Percentiles rank a stretch among this genome's conserved stretches.
Evolutionary conservation across 2,797 vertebrate genomes (phyloP).

Genomic region (Sebastes nivosus): DNA sequence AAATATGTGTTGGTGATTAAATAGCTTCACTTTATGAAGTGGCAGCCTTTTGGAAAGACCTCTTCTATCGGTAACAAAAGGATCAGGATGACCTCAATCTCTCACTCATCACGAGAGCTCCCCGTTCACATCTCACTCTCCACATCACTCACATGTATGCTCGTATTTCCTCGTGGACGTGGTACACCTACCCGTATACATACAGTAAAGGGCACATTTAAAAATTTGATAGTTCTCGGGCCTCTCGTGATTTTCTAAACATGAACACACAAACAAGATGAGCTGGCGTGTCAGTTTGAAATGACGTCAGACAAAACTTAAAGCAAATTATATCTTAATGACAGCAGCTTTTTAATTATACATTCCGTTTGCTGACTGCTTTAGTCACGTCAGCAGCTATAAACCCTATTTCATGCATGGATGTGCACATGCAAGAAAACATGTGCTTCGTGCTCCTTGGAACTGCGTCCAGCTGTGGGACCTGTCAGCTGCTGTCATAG

Average conservation of each 20-base stretch:
- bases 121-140: conserved; percentile 43
- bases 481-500: conserved; percentile 57
- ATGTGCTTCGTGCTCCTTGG: conserved; percentile 15
- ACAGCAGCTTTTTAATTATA: conserved; percentile 47
- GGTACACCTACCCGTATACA: not conserved
- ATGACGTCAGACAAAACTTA: conserved; percentile 11
- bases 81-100: conserved; percentile 77
- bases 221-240: conserved; percentile 1
- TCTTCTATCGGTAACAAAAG: conserved; percentile 54
- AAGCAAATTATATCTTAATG: conserved; percentile 32
- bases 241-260: not conserved
- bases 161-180: not conserved
- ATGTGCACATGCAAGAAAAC: conserved; percentile 42
- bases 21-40: conserved; percentile 49
- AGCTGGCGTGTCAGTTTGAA: not conserved
- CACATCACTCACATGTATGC: conserved; percentile 26
- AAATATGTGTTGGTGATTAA: conserved; percentile 51
- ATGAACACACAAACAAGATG: not conserved
- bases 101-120: conserved; percentile 66
- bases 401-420: conserved; percentile 52
- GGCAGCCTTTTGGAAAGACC: conserved; percentile 46
- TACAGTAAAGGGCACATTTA: not conserved
- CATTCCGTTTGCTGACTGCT: conserved; percentile 3
- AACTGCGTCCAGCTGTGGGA: conserved; percentile 31
- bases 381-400: conserved; percentile 24